Evolutionary conservation across 2,888 invertebrate species (phyloP).

Genomic region (Tachina fera): DNA sequence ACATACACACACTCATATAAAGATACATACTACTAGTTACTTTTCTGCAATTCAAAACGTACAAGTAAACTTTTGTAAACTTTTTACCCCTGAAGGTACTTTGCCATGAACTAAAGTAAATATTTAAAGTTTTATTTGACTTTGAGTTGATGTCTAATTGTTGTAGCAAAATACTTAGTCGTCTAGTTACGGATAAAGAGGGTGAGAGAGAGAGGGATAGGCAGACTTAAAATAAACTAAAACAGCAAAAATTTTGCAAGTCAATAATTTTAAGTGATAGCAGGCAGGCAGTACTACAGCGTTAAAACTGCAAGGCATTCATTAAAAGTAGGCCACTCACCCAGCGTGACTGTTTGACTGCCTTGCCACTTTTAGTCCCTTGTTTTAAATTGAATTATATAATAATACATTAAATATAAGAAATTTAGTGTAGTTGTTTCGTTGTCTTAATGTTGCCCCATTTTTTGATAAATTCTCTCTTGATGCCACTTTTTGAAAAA

Average conservation of each 20-base stretch:
- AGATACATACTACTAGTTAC: not conserved
- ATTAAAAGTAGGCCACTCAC: too few species aligned
- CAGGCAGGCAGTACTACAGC: not conserved
- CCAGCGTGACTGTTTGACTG: too few species aligned
- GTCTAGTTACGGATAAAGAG: slow-evolving; percentile 70
- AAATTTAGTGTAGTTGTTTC: too few species aligned
- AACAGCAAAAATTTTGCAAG: slow-evolving; percentile 31
- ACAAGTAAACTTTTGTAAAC: slow-evolving; percentile 36
- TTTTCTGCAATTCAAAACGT: slow-evolving; percentile 6
- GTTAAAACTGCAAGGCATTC: too few species aligned
- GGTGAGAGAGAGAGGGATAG: not conserved
- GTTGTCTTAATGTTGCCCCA: too few species aligned
- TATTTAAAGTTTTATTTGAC: slow-evolving; percentile 76
- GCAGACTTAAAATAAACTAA: slow-evolving; percentile 6
- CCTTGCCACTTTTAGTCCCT: too few species aligned
- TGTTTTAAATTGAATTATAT: too few species aligned
- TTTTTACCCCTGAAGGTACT: slow-evolving; percentile 72
- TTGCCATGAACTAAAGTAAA: slow-evolving; percentile 74
- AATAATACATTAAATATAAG: too few species aligned
- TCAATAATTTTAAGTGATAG: slow-evolving; percentile 62
- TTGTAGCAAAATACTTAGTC: slow-evolving; percentile 76
- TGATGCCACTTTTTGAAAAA: too few species aligned
- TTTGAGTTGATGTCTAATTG: slow-evolving; percentile 76
- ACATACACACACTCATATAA: not conserved
- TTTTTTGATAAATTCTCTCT: too few species aligned